Percentiles rank a stretch among this genome's conserved stretches.
phyloP scores from a whole-genome alignment of 2,888 invertebrate genomes.

The Sympetrum striolatum region DNA sequence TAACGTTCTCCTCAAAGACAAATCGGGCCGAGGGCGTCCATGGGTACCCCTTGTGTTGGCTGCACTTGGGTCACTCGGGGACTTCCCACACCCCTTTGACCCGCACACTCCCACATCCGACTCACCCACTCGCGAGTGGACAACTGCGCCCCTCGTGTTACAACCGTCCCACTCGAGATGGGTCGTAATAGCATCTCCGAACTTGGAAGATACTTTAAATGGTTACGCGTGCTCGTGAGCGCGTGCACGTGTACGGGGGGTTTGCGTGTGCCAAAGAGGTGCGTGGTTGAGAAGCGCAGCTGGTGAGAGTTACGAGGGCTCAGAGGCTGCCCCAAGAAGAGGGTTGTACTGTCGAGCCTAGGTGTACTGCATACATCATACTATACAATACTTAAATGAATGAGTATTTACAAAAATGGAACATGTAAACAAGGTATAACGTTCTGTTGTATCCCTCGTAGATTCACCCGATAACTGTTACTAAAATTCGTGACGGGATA shows the following conservation, averaged over 20 bases:
- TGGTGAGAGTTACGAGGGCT: neutral
- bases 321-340: neutral
- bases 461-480: no score
- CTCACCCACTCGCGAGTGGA: neutral
- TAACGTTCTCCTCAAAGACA: neutral
- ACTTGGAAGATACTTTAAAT: neutral
- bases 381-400: neutral
- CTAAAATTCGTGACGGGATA: no score
- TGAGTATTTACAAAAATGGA: neutral
- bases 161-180: neutral
- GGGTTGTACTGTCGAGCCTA: neutral
- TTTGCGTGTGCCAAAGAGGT: neutral
- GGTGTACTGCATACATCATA: neutral
- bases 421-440: neutral
- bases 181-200: neutral
- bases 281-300: neutral
- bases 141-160: neutral
- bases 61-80: neutral
- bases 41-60: neutral
- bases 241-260: neutral
- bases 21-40: neutral
- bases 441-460: no score
- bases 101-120: neutral
- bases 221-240: neutral
- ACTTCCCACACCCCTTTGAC: neutral